Percentiles rank a stretch among this genome's conserved stretches.
Evolutionary conservation across 2,888 invertebrate species (phyloP).

Genomic region (Idaea biselata): DNA sequence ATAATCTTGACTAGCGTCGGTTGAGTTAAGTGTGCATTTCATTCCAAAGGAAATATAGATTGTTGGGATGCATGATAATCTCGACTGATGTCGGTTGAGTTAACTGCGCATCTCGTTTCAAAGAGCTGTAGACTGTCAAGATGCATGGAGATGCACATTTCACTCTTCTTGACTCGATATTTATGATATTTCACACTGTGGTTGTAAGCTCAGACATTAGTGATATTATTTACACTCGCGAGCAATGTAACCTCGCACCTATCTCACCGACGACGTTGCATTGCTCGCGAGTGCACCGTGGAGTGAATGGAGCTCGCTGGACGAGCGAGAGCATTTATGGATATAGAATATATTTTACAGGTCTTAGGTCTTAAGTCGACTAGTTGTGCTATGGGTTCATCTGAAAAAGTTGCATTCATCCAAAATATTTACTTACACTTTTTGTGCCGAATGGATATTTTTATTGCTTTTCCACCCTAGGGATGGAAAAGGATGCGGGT

Average conservation of each 20-base stretch:
- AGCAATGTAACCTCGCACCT: not conserved
- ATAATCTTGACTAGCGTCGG: not conserved
- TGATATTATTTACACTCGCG: slow-evolving; percentile 3
- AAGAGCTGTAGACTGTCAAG: no score
- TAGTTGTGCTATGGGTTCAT: not conserved
- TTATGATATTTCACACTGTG: slow-evolving; percentile 6
- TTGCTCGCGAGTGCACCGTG: slow-evolving; percentile 6
- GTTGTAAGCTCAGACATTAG: slow-evolving; percentile 13
- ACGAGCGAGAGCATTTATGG: slow-evolving; percentile 25
- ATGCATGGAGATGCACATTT: not conserved
- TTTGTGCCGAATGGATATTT: no score
- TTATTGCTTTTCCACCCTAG: no score
- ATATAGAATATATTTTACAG: slow-evolving; percentile 6
- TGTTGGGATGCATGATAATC: no score
- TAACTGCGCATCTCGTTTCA: no score
- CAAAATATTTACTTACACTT: no score
- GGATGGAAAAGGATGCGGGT: no score
- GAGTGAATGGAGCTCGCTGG: slow-evolving; percentile 29
- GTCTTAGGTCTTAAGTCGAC: not conserved
- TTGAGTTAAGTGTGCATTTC: not conserved
- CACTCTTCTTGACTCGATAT: not conserved
- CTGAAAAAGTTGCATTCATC: not conserved
- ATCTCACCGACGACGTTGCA: not conserved
- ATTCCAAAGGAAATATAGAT: no score
- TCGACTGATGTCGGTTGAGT: no score